These are phyloP conservation scores for Tangara arthus DNA, from an alignment of 2,797 vertebrate species.

Conservation along the genomic window DNA sequence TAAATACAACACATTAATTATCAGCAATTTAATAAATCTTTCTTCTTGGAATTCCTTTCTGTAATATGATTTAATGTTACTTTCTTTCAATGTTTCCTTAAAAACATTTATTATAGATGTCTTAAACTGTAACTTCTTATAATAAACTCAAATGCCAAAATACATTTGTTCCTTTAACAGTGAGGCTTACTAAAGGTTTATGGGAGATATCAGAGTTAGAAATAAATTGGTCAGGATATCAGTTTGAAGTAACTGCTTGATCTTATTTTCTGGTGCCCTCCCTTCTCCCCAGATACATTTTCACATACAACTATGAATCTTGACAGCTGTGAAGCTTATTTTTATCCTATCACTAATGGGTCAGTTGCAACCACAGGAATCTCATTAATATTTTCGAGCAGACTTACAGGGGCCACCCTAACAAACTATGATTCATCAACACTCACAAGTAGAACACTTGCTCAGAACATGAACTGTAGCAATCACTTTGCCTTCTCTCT, in stretches of 20 bases:
- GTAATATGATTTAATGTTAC: constrained; percentile 25
- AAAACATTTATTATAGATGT: neutral
- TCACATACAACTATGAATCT: constrained; percentile 34
- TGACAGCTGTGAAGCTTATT: constrained; percentile 1
- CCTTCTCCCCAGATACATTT: neutral
- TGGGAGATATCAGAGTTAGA: constrained; percentile 19
- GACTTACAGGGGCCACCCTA: constrained; percentile 23
- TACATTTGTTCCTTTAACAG: neutral
- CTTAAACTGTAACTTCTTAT: constrained; percentile 4
- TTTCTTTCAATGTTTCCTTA: neutral
- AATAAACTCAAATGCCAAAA: constrained; percentile 35
- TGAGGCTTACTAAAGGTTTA: neutral
- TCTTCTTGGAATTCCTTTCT: constrained; percentile 26
- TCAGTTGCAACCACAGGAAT: constrained; percentile 24
- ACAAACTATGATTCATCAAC: neutral
- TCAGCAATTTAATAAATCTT: constrained; percentile 16
- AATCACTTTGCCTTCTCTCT: neutral
- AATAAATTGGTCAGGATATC: neutral
- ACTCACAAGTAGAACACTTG: constrained; percentile 4
- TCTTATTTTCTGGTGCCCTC: neutral
- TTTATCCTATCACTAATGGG: constrained; percentile 26
- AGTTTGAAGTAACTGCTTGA: constrained; percentile 19
- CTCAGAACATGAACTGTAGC: constrained; percentile 43
- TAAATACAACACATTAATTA: neutral
- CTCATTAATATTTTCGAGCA: constrained; percentile 20